Percentiles rank a stretch among this genome's conserved stretches.
Conservation (phyloP, 1,140 invertebrate species). For the Babylonia areolata region DNA sequence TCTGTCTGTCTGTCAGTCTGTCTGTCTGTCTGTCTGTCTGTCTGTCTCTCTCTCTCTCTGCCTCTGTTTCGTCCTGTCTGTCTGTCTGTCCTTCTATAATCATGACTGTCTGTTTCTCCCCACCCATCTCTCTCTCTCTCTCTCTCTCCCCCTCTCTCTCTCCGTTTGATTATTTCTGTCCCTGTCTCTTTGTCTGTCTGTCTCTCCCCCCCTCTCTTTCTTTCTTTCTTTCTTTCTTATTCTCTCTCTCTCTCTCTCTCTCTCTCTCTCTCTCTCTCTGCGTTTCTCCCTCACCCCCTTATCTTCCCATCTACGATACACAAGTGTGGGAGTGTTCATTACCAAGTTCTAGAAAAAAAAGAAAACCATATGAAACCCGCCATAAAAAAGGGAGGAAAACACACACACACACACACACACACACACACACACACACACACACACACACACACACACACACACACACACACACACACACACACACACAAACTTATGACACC, state of each 20-base stretch:
- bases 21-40: not conserved
- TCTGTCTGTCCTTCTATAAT: not conserved
- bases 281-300: not conserved
- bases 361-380: too few species aligned
- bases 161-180: not conserved
- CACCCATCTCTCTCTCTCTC: not conserved
- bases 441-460: too few species aligned
- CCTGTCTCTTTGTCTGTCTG: not conserved
- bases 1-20: not conserved
- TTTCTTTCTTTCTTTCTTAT: not conserved
- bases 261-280: not conserved
- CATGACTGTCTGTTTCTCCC: not conserved
- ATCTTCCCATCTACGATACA: not conserved
- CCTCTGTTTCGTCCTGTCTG: not conserved
- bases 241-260: not conserved
- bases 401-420: too few species aligned
- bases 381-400: too few species aligned
- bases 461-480: too few species aligned
- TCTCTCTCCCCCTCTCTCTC: not conserved
- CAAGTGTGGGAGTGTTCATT: too few species aligned
- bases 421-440: too few species aligned
- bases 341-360: too few species aligned
- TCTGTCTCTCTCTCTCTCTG: not conserved
- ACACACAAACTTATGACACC: too few species aligned
- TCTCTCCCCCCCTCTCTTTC: not conserved